Conservation (phyloP, 2,113 vertebrate genomes). For the Kryptolebias marmoratus region DNA sequence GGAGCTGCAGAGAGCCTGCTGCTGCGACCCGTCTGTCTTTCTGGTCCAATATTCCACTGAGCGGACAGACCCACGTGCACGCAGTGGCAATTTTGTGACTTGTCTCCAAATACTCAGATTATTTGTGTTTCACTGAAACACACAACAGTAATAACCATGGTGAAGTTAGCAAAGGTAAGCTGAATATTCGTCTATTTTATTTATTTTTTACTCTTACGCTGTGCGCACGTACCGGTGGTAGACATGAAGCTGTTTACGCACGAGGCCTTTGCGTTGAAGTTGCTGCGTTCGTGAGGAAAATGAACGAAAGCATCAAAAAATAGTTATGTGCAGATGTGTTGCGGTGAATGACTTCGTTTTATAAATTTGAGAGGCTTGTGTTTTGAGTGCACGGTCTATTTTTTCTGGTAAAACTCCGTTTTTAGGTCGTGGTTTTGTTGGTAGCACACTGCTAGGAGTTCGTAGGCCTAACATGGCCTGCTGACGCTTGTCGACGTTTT, state of each 20-base stretch:
- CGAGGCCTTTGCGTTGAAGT: conserved; percentile 55
- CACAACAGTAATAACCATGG: conserved; percentile 70
- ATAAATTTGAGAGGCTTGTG: background rate
- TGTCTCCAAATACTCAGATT: conserved; percentile 29
- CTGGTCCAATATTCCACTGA: conserved; percentile 58
- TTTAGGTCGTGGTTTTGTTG: conserved; percentile 60
- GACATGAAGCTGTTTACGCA: conserved; percentile 32
- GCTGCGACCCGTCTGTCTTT: conserved; percentile 70
- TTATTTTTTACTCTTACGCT: background rate
- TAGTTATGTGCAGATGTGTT: accelerated
- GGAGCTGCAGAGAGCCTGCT: conserved; percentile 55
- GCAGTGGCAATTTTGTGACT: conserved; percentile 14
- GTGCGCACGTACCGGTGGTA: background rate
- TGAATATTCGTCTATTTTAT: background rate
- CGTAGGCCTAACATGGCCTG: conserved; percentile 57
- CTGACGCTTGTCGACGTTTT: conserved; percentile 11
- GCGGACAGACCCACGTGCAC: conserved; percentile 74
- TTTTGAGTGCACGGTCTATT: background rate
- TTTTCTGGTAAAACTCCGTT: background rate
- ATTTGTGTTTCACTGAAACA: conserved; percentile 64
- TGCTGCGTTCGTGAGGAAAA: conserved; percentile 25
- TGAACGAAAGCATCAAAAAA: too few relatives aligned
- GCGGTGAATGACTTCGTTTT: background rate
- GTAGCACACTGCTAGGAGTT: conserved; percentile 5
- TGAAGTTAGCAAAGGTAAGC: conserved; percentile 83